Evolutionary conservation across 1,140 invertebrate species (phyloP).

Genomic region (Leptinotarsa undecemlineata): DNA sequence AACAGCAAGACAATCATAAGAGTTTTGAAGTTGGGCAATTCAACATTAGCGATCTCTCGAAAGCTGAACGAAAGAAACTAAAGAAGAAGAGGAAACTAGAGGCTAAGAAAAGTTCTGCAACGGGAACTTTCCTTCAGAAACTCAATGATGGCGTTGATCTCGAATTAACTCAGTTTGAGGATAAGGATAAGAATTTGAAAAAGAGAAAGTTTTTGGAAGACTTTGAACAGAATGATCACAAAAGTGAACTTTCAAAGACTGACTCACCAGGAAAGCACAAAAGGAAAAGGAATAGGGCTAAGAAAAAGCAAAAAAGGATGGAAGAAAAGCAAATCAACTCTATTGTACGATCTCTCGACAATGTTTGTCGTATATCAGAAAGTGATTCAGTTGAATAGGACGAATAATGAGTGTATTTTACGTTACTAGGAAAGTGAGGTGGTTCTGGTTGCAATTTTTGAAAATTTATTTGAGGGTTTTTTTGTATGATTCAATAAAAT

Average conservation of each 20-base stretch:
- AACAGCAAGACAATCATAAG: conserved; percentile 41
- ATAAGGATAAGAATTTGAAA: conserved; percentile 36
- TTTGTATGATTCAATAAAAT: not conserved
- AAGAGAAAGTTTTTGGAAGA: conserved; percentile 38
- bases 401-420: too few relatives aligned
- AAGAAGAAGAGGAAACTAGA: conserved; percentile 48
- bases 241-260: conserved; percentile 29
- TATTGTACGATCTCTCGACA: conserved; percentile 44
- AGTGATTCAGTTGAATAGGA: conserved; percentile 27
- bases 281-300: conserved; percentile 41
- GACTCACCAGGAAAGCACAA: conserved; percentile 32
- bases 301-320: conserved; percentile 38
- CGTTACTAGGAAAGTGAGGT: too few relatives aligned
- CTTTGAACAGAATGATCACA: conserved; percentile 29
- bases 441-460: not conserved
- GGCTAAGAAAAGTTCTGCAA: conserved; percentile 38
- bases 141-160: conserved; percentile 32
- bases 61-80: conserved; percentile 47
- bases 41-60: conserved; percentile 46
- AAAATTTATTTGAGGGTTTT: not conserved
- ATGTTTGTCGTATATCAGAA: conserved; percentile 49
- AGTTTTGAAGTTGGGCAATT: conserved; percentile 45
- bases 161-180: conserved; percentile 25
- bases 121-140: conserved; percentile 39
- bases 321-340: conserved; percentile 43